Evolutionary conservation across 1,140 invertebrate species (phyloP).

Genomic region (Eufriesea mexicana): DNA sequence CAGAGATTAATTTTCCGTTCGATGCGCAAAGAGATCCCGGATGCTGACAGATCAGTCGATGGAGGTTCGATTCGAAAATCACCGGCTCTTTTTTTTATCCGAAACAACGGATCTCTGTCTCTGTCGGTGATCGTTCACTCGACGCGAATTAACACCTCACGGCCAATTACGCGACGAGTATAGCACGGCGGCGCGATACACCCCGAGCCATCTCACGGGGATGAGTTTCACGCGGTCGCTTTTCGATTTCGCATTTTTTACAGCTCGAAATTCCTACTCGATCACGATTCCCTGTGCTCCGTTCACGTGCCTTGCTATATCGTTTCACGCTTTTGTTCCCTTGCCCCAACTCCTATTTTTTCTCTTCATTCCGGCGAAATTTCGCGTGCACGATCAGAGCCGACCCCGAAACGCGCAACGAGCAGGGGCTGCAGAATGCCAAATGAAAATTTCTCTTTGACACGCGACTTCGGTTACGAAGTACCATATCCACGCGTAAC

Average conservation of each 20-base stretch:
- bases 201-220: conserved; percentile 11
- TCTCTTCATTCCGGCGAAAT: background rate
- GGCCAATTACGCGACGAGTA: conserved; percentile 11
- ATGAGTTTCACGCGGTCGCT: conserved; percentile 14
- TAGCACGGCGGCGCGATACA: background rate
- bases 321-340: background rate
- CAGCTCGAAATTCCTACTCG: conserved; percentile 1
- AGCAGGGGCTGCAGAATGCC: background rate
- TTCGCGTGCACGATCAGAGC: background rate
- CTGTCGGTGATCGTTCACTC: conserved; percentile 18
- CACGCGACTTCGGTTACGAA: too few relatives aligned
- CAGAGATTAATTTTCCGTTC: background rate
- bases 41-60: background rate
- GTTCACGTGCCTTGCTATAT: background rate
- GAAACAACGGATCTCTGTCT: background rate
- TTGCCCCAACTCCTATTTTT: background rate
- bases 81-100: background rate
- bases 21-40: background rate
- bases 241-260: conserved; percentile 25
- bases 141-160: conserved; percentile 29
- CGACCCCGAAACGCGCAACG: background rate
- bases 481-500: background rate
- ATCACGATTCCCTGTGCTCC: conserved; percentile 9
- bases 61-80: background rate
- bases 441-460: background rate